Evolutionary conservation across 2,888 invertebrate genomes (phyloP), one percentile per base, ranked within the genome.

Genomic region (Papilio gigon): DNA sequence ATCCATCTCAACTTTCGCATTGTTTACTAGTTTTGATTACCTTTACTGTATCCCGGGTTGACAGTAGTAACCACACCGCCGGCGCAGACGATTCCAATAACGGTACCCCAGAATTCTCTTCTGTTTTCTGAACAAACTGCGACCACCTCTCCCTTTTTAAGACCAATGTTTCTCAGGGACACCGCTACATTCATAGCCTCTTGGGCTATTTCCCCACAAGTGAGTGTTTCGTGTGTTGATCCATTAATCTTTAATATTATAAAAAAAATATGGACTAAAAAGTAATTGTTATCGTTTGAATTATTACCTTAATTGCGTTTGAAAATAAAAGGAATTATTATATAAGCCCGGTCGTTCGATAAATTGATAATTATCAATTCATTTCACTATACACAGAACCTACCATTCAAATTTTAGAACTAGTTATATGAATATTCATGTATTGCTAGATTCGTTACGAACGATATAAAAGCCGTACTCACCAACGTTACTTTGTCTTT

Each of bases 61-160:
- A 84, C 40, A 0, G 86, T 75, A 30, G 87, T 85, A 0, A 88
- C 20, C 0, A 76, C 72, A 0, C 84, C 88, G 0, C 89, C 89
- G 0, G 84, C 71, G 60, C 84, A 83, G 0, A 74, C 71, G 0
- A 75, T 75, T 0, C 89, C 90, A 1, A 89, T 61, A 0, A 84
- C 75, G 2, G 85, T 79, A 0, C 81, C 75, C 75, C 79, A 85
- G 30, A 75, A 89, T 58, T 89, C 89, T 1, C 71, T 68, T 6
- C 85, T 76, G 59, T 87, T 90, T 65, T 90, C 90, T 0, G 87
- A 79, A 25, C 86, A 77, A 0, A 90, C 40, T 0, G 81, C 88
- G 0, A 90, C 74, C 5, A 78, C 77, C 3, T 90, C 83, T 75
- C 89, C 85, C 70, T 77, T 83, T 77, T 68, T 70, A 59, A 85